Conservation (phyloP, 2,888 invertebrate genomes). For the Yponomeuta sedellus region DNA sequence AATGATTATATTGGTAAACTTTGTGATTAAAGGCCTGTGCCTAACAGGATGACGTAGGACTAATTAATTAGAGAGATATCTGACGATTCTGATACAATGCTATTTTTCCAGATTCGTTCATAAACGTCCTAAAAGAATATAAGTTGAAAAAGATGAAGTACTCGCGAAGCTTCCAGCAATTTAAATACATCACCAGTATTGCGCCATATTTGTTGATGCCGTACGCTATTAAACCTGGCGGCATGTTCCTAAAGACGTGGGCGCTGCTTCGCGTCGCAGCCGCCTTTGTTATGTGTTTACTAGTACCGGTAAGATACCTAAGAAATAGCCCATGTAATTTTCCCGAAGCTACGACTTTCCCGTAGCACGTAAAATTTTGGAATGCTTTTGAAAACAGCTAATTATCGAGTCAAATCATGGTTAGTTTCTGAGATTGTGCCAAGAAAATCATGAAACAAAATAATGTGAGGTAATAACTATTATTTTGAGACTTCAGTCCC, state of each 20-base stretch:
- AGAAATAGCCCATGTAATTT: no score
- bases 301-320: conserved; percentile 51
- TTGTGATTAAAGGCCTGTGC: no score
- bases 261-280: conserved; percentile 43
- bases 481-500: not conserved
- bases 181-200: conserved; percentile 44
- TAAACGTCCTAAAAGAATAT: conserved; percentile 49
- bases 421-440: not conserved
- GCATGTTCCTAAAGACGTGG: conserved; percentile 58
- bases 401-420: no score
- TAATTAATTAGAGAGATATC: no score
- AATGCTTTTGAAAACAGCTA: no score
- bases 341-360: no score
- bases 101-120: conserved; percentile 55
- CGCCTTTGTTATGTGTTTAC: conserved; percentile 50
- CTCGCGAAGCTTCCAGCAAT: conserved; percentile 50
- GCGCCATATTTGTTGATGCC: conserved; percentile 56
- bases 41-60: no score
- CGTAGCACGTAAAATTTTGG: no score
- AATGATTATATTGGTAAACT: no score
- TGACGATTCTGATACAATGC: no score
- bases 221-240: conserved; percentile 55
- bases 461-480: not conserved
- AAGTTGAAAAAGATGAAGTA: conserved; percentile 45
- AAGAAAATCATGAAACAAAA: not conserved